Conservation (phyloP, 2,113 vertebrate species). For the Crypturellus undulatus region DNA sequence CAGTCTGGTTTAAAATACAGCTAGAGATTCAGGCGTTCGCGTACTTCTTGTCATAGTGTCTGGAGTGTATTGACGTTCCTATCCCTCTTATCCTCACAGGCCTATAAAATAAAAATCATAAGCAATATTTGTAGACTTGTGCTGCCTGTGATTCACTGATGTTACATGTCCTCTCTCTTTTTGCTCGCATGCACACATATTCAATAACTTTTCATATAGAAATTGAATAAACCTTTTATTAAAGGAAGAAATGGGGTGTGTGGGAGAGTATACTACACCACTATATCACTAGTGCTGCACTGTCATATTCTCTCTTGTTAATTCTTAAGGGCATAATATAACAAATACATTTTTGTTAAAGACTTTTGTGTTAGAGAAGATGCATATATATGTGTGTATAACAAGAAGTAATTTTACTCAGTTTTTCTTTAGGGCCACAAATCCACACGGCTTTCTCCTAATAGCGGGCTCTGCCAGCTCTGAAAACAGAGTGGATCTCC, state of each 20-base stretch:
- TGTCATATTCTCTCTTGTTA: background rate
- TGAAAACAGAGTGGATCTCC: constrained; percentile 3
- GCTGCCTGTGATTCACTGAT: background rate
- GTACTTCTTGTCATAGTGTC: background rate
- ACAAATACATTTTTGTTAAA: background rate
- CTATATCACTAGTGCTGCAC: background rate
- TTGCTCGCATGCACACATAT: background rate
- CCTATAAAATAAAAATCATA: background rate
- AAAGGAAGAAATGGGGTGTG: background rate
- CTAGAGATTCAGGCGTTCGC: background rate
- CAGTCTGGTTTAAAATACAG: background rate
- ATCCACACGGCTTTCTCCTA: background rate
- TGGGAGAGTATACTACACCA: background rate
- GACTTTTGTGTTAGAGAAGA: background rate
- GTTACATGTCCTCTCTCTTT: background rate
- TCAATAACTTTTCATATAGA: background rate
- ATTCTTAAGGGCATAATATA: background rate
- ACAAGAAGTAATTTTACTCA: background rate
- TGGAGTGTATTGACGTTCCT: background rate
- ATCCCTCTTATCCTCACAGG: background rate
- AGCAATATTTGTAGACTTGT: background rate
- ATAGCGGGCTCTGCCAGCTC: background rate
- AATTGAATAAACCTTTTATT: background rate
- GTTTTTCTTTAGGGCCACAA: background rate
- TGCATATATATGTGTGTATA: background rate